Conservation (phyloP, 1,140 invertebrate species). For the Leptonema lineaticorne region DNA sequence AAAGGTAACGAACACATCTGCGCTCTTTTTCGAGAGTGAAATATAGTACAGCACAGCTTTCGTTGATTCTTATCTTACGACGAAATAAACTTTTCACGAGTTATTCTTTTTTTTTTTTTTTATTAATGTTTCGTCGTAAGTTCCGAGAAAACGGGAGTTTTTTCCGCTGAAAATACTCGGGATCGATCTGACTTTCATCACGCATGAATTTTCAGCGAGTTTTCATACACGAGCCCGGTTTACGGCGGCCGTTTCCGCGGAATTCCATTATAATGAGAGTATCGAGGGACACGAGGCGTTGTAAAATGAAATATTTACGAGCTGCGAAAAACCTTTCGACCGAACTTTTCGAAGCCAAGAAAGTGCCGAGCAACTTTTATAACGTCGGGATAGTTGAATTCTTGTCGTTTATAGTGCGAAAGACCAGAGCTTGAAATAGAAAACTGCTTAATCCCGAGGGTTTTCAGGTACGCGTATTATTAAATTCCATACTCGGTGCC, state of each 20-base stretch:
- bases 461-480: not conserved
- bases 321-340: slow-evolving; percentile 7
- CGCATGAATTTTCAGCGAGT: not conserved
- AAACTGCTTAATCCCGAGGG: not conserved
- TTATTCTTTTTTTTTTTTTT: too few species aligned
- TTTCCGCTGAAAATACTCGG: too few species aligned
- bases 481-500: not conserved
- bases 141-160: too few species aligned
- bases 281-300: not conserved
- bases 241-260: not conserved
- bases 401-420: not conserved
- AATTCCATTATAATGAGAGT: slow-evolving; percentile 6
- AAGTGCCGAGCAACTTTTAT: too few species aligned
- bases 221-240: not conserved
- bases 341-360: too few species aligned
- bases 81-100: too few species aligned
- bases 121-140: too few species aligned
- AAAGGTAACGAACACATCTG: too few species aligned
- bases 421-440: not conserved
- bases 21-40: too few species aligned
- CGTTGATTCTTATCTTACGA: too few species aligned
- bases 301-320: slow-evolving; percentile 12
- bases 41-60: too few species aligned
- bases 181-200: too few species aligned
- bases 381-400: not conserved